Conservation (phyloP, 2,888 invertebrate genomes). For the Eupeodes luniger region DNA sequence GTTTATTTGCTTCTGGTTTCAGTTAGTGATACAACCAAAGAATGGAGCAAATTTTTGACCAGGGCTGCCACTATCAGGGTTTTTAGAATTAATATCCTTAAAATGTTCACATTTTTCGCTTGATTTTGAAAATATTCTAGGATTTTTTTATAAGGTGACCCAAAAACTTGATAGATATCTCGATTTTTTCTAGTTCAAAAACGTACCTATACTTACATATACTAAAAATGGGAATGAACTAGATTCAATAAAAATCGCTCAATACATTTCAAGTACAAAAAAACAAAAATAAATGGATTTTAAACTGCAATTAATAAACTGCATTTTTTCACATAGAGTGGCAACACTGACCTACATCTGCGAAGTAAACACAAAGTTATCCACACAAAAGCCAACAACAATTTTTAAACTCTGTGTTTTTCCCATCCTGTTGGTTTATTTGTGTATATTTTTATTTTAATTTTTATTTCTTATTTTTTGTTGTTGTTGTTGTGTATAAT, state of each 20-base stretch:
- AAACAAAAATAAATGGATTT: not conserved
- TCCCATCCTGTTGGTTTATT: constrained; percentile 31
- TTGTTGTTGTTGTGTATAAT: not conserved
- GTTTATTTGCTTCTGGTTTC: constrained; percentile 5
- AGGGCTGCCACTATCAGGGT: not conserved
- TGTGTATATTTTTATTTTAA: constrained; percentile 5
- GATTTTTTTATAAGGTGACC: not conserved
- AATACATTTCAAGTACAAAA: not conserved
- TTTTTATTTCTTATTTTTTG: not conserved
- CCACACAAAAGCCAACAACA: constrained; percentile 1
- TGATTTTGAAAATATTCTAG: not conserved
- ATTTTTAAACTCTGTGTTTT: constrained; percentile 7
- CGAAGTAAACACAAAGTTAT: constrained; percentile 7
- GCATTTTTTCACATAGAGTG: not conserved
- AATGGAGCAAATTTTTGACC: not conserved
- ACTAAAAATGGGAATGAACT: too few species aligned
- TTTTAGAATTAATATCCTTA: too few species aligned
- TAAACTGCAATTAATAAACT: not conserved
- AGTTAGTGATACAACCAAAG: not conserved
- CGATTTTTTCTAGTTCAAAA: too few species aligned
- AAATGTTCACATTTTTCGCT: not conserved
- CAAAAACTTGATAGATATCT: too few species aligned
- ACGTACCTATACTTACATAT: too few species aligned
- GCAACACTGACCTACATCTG: not conserved
- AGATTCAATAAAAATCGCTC: too few species aligned